phyloP scores from a whole-genome alignment of 2,797 vertebrate species.

The Tapirus indicus region DNA sequence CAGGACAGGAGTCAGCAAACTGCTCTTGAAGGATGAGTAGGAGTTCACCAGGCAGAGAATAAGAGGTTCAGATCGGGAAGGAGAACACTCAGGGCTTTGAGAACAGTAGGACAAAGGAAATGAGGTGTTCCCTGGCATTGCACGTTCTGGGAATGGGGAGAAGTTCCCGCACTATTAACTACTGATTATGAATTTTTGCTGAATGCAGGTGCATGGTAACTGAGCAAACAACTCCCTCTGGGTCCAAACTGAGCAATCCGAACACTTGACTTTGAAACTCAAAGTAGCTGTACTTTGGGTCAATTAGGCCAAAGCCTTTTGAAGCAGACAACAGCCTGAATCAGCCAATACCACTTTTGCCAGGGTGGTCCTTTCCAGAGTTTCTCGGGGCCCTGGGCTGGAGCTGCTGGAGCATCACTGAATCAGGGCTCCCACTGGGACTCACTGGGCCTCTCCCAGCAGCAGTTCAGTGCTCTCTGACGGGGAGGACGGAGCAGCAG shows the following conservation, averaged over 20 bases:
- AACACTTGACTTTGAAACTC: conserved; percentile 21
- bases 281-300: neutral
- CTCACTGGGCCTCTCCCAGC: neutral
- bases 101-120: neutral
- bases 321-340: neutral
- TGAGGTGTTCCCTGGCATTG: neutral
- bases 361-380: no score
- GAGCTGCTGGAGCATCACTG: neutral
- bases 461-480: neutral
- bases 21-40: conserved; percentile 36
- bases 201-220: neutral
- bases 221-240: conserved; percentile 36
- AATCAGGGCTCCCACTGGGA: neutral
- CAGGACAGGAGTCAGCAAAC: neutral
- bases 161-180: neutral
- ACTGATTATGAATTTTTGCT: conserved; percentile 30
- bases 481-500: neutral
- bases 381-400: neutral
- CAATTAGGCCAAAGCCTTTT: neutral
- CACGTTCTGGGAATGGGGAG: neutral
- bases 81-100: neutral
- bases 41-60: neutral
- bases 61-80: neutral
- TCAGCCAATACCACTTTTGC: neutral
- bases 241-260: neutral